Conservation (phyloP, 2,113 vertebrate species). For the Thermophis baileyi region DNA sequence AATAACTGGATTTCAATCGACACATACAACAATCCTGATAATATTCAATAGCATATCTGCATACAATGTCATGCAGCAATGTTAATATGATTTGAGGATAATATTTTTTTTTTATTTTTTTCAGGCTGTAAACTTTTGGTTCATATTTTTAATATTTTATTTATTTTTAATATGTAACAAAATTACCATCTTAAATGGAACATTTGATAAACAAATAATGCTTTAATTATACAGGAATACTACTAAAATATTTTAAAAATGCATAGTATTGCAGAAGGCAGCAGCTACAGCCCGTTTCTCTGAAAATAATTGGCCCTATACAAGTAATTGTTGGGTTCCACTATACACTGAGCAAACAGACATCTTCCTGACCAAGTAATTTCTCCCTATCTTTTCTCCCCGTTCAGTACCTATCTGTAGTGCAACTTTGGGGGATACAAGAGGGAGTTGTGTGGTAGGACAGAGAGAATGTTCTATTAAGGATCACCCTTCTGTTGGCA, state of each 20-base stretch:
- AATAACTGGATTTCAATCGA: not conserved
- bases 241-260: constrained; percentile 31
- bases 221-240: constrained; percentile 48
- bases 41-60: not conserved
- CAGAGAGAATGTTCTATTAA: not conserved
- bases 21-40: not conserved
- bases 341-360: not conserved
- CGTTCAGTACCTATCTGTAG: not conserved
- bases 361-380: not conserved
- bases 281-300: constrained; percentile 41
- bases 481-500: not conserved
- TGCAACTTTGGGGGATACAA: not conserved
- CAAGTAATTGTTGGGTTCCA: not conserved
- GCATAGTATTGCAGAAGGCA: constrained; percentile 59
- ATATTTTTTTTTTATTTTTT: not conserved
- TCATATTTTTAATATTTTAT: not conserved
- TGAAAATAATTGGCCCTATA: constrained; percentile 26
- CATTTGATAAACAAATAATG: not conserved
- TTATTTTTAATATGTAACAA: not conserved
- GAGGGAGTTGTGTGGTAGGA: not conserved
- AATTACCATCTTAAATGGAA: not conserved
- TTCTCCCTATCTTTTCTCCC: not conserved
- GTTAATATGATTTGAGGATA: not conserved
- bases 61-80: not conserved
- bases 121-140: not conserved